Conservation (phyloP, 2,797 vertebrate genomes). For the Girardinus metallicus region DNA sequence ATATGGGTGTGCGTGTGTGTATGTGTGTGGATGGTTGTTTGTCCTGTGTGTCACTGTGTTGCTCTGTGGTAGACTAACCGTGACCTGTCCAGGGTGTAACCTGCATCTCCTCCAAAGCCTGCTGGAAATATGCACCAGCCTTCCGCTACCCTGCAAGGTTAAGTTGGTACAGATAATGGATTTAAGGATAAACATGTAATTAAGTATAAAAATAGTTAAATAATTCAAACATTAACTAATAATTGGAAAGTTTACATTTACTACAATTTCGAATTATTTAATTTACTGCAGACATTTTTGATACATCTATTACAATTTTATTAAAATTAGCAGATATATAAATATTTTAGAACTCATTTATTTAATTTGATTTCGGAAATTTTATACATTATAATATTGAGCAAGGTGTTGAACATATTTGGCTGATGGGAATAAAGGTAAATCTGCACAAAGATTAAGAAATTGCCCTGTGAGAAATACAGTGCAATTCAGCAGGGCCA, state of each 20-base stretch:
- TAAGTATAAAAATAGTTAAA: neutral
- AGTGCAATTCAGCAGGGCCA: neutral
- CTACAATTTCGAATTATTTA: neutral
- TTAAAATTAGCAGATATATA: neutral
- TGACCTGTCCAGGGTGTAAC: no score
- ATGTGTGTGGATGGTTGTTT: no score
- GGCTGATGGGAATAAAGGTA: neutral
- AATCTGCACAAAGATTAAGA: neutral
- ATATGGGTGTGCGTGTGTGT: no score
- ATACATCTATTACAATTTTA: neutral
- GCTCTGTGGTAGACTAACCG: no score
- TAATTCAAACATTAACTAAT: neutral
- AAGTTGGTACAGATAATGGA: no score
- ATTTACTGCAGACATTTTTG: neutral
- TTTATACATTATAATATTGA: neutral
- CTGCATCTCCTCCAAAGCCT: no score
- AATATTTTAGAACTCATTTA: neutral
- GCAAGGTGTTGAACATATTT: neutral
- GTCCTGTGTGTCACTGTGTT: no score
- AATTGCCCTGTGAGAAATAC: neutral
- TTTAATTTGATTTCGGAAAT: neutral
- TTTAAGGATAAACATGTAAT: no score
- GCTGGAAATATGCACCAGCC: no score
- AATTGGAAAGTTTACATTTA: neutral
- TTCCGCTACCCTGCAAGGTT: no score